Percentiles rank a stretch among this genome's conserved stretches.
phyloP scores from a whole-genome alignment of 1,140 invertebrate species.

The Cotesia vestalis region DNA sequence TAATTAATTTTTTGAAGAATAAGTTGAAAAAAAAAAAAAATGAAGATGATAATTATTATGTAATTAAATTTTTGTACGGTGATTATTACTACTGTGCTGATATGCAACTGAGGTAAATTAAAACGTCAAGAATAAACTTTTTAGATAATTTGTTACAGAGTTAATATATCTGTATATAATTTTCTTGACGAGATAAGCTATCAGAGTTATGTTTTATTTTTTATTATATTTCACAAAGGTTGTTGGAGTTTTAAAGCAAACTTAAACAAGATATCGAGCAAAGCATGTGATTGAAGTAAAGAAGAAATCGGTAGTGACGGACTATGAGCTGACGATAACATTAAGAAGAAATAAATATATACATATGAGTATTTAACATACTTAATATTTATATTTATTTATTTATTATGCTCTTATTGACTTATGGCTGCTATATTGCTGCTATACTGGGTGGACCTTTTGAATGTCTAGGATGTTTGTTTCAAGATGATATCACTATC shows the following conservation, averaged over 20 bases:
- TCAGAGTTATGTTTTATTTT: background rate
- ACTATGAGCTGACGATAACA: slow-evolving; percentile 8
- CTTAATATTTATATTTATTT: background rate
- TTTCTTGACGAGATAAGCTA: background rate
- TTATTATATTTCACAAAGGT: background rate
- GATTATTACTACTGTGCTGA: background rate
- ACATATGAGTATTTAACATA: no score
- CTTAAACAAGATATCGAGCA: background rate
- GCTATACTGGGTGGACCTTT: background rate
- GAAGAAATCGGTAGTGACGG: background rate
- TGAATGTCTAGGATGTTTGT: background rate
- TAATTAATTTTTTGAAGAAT: no score
- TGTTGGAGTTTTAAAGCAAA: background rate
- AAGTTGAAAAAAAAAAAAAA: no score
- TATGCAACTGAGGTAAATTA: background rate
- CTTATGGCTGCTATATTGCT: background rate
- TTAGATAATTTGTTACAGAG: background rate
- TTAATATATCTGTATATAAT: background rate
- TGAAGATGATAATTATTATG: no score
- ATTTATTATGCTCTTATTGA: background rate
- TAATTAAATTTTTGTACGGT: no score
- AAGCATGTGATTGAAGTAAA: background rate
- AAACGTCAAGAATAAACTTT: slow-evolving; percentile 7
- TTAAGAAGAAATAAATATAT: no score
- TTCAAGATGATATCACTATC: slow-evolving; percentile 30